These are phyloP conservation scores for Cotesia vestalis DNA, from an alignment of 1,140 invertebrate species.

Conservation along the genomic window DNA sequence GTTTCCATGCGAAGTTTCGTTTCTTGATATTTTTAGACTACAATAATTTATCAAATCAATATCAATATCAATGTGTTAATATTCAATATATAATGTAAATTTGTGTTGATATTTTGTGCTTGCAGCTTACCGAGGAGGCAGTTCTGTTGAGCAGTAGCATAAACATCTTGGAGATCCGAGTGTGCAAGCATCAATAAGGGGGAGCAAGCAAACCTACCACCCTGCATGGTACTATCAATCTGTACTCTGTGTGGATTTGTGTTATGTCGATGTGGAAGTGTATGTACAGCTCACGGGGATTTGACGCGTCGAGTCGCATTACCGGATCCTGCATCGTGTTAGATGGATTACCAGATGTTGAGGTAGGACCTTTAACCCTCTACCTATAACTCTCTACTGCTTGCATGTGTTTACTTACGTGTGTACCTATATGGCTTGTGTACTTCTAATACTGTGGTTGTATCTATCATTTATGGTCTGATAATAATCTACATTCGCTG, in stretches of 20 bases:
- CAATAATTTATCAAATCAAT: not conserved
- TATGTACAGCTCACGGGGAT: conserved; percentile 46
- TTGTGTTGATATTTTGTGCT: not conserved
- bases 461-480: no score
- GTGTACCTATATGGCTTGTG: not conserved
- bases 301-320: conserved; percentile 57
- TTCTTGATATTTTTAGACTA: conserved; percentile 11
- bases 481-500: no score
- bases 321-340: conserved; percentile 51
- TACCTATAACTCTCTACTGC: not conserved
- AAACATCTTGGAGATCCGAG: not conserved
- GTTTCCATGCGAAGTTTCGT: conserved; percentile 35
- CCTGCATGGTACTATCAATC: not conserved
- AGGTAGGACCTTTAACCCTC: conserved; percentile 36
- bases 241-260: not conserved
- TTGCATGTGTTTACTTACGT: no score
- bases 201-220: conserved; percentile 3
- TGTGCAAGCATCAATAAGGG: conserved; percentile 8
- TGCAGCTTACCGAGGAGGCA: no score
- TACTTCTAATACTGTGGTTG: no score
- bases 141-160: no score
- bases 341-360: conserved; percentile 51
- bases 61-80: no score
- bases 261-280: no score
- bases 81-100: no score